Base-by-base conservation (phyloP, 2,113 vertebrate species). In the Desmodus rotundus region DNA sequence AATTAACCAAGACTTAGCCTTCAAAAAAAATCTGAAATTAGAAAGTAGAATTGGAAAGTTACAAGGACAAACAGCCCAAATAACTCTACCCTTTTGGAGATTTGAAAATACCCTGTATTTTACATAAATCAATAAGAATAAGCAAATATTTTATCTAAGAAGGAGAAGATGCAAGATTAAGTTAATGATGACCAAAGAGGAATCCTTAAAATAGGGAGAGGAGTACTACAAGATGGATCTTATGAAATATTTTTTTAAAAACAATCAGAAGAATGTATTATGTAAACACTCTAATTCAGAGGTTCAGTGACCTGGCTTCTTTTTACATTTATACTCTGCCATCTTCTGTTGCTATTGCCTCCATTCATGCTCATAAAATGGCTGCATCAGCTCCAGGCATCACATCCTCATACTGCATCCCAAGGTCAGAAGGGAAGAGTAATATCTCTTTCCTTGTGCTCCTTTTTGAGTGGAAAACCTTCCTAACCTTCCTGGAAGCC, bases 11-110 rank as follows among this genome's bases (percentile, higher is more conserved):
- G 16, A 50, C 20, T 45, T 82, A 74, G 28, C 47, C 22, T 89
- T 73, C 68, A 84, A 83, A 88, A 68, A 93, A 93, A 95, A 73
- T 86, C 36, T 77, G 84, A 83, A 92, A 63, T 31, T 63, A 63
- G 70, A 85, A 41, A 78, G 85, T 74, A 83, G 83, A 77, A 89
- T 47, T 80, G 89, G 45, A 63, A 90, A 80, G 16, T 80, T 80
- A 65, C 14, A 65, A 65, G 43, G 63, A 84, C 17, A 33, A 95
- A 45, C 22, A 86, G 26, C 38, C 56, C 41, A 67, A 58, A 90
- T 74, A 58, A 74, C 43, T 68, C n/a, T 85, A 28, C 10, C 26
- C 43, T 93, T 78, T 74, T 63, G 28, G 47, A 81, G 74, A 91
- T 86, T 73, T 93, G 74, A 93, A 89, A 96, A 47, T 67, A 80